Conservation (phyloP, 1,140 invertebrate genomes). For the Scaptomyza hsui region DNA sequence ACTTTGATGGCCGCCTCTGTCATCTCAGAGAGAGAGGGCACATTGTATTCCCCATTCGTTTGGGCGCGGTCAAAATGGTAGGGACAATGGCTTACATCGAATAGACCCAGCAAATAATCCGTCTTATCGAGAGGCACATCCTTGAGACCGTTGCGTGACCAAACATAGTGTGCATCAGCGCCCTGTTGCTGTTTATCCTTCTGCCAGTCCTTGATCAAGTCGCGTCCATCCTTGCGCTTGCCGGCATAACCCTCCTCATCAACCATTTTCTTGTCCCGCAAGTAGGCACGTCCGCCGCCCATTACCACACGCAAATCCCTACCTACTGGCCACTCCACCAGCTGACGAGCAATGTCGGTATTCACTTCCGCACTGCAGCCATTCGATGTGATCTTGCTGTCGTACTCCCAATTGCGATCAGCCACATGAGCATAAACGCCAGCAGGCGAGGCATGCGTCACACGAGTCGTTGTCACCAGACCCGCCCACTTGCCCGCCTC, state of each 20-base stretch:
- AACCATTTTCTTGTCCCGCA: slow-evolving; percentile 86
- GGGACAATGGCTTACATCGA: slow-evolving; percentile 82
- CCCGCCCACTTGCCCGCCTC: slow-evolving; percentile 89
- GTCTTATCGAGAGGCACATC: slow-evolving; percentile 86
- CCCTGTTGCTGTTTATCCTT: slow-evolving; percentile 85
- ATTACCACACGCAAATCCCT: slow-evolving; percentile 87
- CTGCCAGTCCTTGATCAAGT: slow-evolving; percentile 89
- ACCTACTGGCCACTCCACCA: slow-evolving; percentile 88
- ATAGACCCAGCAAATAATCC: slow-evolving; percentile 90
- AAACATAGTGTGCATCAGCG: slow-evolving; percentile 86
- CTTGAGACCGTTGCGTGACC: slow-evolving; percentile 87
- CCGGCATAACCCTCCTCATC: slow-evolving; percentile 88
- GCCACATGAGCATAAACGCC: slow-evolving; percentile 92
- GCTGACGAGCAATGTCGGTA: slow-evolving; percentile 90
- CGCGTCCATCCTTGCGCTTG: slow-evolving; percentile 85
- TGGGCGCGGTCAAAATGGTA: slow-evolving; percentile 85
- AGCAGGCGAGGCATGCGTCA: slow-evolving; percentile 92
- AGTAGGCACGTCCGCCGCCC: slow-evolving; percentile 90
- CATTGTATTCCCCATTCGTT: slow-evolving; percentile 66
- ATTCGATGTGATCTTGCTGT: slow-evolving; percentile 85
- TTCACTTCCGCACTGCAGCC: slow-evolving; percentile 72
- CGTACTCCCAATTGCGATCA: slow-evolving; percentile 90
- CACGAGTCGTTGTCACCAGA: slow-evolving; percentile 90
- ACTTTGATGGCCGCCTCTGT: slow-evolving; percentile 91
- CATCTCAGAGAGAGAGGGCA: slow-evolving; percentile 93